A percentile compares a stretch with the other conserved stretches of the same genome.
Evolutionary conservation across 2,888 invertebrate species (phyloP).

Genomic region (Stictocephala bisonia): DNA sequence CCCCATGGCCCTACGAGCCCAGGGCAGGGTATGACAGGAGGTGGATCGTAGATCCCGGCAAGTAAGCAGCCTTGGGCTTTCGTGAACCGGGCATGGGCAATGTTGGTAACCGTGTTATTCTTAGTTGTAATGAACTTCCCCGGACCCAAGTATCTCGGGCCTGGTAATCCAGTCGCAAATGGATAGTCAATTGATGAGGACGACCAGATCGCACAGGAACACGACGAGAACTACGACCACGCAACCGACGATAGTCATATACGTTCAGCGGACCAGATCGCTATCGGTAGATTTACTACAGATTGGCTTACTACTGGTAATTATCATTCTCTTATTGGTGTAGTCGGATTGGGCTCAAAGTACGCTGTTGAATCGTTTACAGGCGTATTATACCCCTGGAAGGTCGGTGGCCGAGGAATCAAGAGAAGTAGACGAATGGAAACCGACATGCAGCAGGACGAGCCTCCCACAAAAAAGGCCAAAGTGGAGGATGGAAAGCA

Average conservation of each 20-base stretch:
- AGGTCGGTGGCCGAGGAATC: constrained; percentile 8
- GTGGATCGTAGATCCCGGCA: too few species aligned
- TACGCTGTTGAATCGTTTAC: neutral
- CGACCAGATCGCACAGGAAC: constrained; percentile 32
- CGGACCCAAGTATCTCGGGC: constrained; percentile 33
- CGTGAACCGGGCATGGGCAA: neutral
- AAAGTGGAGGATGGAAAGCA: neutral
- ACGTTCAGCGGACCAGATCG: constrained; percentile 9
- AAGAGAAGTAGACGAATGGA: too few species aligned
- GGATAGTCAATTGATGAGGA: constrained; percentile 37
- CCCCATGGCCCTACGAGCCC: too few species aligned
- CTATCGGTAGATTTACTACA: neutral
- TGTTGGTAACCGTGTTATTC: too few species aligned
- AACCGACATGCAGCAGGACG: too few species aligned
- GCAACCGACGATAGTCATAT: neutral
- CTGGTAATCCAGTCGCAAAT: constrained; percentile 20
- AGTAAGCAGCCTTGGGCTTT: constrained; percentile 20
- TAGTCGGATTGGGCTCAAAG: neutral
- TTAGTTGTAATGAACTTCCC: constrained; percentile 30
- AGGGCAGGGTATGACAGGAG: too few species aligned
- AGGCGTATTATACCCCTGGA: too few species aligned
- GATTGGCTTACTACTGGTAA: constrained; percentile 30
- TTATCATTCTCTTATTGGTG: constrained; percentile 30
- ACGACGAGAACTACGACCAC: neutral
- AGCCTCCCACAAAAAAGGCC: too few species aligned